phyloP scores from a whole-genome alignment of 64 coral and sea anemone genomes.

The Stylophora pistillata region DNA sequence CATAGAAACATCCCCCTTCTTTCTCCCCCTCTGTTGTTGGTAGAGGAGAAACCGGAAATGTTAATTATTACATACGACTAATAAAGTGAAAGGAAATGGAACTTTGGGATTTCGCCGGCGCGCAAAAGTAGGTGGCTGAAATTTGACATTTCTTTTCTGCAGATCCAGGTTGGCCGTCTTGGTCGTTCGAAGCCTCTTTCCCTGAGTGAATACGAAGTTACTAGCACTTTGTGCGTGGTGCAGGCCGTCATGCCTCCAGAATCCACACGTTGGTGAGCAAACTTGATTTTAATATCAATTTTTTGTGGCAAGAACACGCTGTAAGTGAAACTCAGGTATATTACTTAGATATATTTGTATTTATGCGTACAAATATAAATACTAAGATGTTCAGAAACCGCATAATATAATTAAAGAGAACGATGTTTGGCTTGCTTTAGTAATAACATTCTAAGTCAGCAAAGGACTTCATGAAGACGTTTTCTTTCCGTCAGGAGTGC shows the following conservation, averaged over 20 bases:
- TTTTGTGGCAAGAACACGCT: not conserved
- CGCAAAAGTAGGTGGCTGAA: too few relatives aligned
- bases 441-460: not conserved
- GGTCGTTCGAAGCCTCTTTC: slow-evolving; percentile 52
- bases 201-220: slow-evolving; percentile 38
- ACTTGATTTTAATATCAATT: not conserved
- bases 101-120: too few relatives aligned
- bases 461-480: not conserved
- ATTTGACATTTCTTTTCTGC: not conserved
- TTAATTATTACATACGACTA: too few relatives aligned
- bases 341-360: not conserved
- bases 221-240: slow-evolving; percentile 41
- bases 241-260: slow-evolving; percentile 42
- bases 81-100: too few relatives aligned
- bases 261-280: slow-evolving; percentile 41
- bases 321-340: not conserved
- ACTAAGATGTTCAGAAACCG: not conserved
- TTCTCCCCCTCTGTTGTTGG: too few relatives aligned
- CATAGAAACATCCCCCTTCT: not conserved
- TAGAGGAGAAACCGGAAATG: too few relatives aligned
- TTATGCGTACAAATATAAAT: not conserved
- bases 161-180: slow-evolving; percentile 46
- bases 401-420: too few relatives aligned
- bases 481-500: slow-evolving; percentile 48
- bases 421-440: too few relatives aligned